Base-by-base conservation (phyloP, 2,888 invertebrate genomes). In the Hybos culiciformis region DNA sequence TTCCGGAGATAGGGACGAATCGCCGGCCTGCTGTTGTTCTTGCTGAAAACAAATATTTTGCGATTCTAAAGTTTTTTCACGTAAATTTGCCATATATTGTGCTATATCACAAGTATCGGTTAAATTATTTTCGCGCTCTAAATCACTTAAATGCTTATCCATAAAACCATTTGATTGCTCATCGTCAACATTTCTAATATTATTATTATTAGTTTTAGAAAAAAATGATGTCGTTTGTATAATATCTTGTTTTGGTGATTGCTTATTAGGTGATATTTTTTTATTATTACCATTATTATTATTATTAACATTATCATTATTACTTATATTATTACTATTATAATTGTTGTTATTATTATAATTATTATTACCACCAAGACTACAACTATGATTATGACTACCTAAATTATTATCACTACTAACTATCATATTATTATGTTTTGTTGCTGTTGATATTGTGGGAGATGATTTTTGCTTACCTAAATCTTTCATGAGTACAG, bases 401-500 rank as follows among this genome's bases (percentile, higher is more conserved):
- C 51, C 60, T 60, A 56, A 15, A 24, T 24, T 34, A 42, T 23
- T 38, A 42, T 42, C 31, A n/a, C n/a, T n/a, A n/a, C n/a, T n/a
- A 31, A 24, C 9, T 23, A 8, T 31, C 21, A 12, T 17, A 31
- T 14, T 23, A 21, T 12, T 23, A 33, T 31, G 34, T 20, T 36
- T 19, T 21, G 19, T 36, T 48, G 60, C 58, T 53, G 36, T 55
- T 55, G 37, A 51, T 55, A 51, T 48, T 45, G 52, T 49, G 37
- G 53, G 51, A 46, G 54, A 53, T 47, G 54, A 52, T 45, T 52
- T 47, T 51, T 57, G 54, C 83, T 82, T 83, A 88, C 88, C 87
- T 77, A 88, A 70, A 71, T 88, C 88, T 72, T 86, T 84, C 61
- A 83, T 80, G 66, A 81, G 78, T 54, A 83, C 79, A 46, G 91